These are phyloP conservation scores for Cryptus viduatorius DNA, from an alignment of 2,888 invertebrate genomes.

Conservation along the genomic window DNA sequence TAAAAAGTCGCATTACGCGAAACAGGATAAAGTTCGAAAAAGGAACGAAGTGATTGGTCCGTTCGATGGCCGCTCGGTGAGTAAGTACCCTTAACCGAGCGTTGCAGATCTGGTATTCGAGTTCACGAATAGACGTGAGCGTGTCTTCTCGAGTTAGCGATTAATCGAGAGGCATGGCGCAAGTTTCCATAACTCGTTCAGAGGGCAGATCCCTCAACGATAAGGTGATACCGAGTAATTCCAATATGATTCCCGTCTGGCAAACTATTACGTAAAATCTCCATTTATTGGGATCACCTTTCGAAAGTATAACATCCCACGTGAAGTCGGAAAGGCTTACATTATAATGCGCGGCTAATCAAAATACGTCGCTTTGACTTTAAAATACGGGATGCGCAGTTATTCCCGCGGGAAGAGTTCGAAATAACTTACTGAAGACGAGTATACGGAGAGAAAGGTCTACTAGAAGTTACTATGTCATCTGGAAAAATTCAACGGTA, in stretches of 20 bases:
- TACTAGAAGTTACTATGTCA: too few species aligned
- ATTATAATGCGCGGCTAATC: not conserved
- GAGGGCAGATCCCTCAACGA: slow-evolving; percentile 65
- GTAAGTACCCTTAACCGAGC: slow-evolving; percentile 14
- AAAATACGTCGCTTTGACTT: not conserved
- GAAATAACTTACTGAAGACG: not conserved
- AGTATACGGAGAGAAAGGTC: too few species aligned
- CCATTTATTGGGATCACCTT: slow-evolving; percentile 38
- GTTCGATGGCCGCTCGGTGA: not conserved
- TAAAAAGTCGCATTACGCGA: not conserved
- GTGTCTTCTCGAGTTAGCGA: slow-evolving; percentile 21
- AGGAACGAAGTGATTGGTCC: not conserved
- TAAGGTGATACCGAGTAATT: slow-evolving; percentile 63
- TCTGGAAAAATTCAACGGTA: too few species aligned
- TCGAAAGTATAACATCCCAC: slow-evolving; percentile 41
- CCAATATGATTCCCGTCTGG: slow-evolving; percentile 48
- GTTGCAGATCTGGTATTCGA: slow-evolving; percentile 7
- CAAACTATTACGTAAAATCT: slow-evolving; percentile 52
- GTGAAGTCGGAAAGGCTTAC: slow-evolving; percentile 1
- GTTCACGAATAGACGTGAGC: slow-evolving; percentile 17
- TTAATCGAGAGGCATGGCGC: slow-evolving; percentile 52
- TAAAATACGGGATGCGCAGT: not conserved
- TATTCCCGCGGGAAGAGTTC: slow-evolving; percentile 17
- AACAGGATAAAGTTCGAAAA: not conserved
- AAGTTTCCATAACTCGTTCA: slow-evolving; percentile 62